phyloP scores from a whole-genome alignment of 2,888 invertebrate genomes.

The Mesoligia furuncula region DNA sequence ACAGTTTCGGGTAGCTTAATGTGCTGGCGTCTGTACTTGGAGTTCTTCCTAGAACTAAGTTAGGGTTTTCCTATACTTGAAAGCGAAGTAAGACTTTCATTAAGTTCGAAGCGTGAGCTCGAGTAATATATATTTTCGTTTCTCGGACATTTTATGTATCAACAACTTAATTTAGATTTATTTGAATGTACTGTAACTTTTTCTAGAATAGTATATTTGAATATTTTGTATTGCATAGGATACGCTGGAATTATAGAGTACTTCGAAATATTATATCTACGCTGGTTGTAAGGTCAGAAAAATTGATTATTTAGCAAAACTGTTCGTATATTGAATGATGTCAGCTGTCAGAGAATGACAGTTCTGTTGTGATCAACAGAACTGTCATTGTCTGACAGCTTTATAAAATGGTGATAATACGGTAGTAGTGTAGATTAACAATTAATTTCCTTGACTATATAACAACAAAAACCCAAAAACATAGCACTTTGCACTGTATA shows the following conservation, averaged over 20 bases:
- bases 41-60: conserved; percentile 31
- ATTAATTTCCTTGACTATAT: neutral
- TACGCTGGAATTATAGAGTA: neutral
- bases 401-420: neutral
- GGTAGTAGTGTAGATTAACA: neutral
- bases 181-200: conserved; percentile 4
- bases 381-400: neutral
- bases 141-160: conserved; percentile 14
- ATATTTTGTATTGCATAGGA: neutral
- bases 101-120: conserved; percentile 14
- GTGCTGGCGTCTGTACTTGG: too few species aligned
- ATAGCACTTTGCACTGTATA: too few species aligned
- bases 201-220: neutral
- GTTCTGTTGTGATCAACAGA: too few species aligned
- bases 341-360: too few species aligned
- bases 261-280: neutral
- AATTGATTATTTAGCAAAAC: neutral
- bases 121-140: conserved; percentile 30
- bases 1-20: too few species aligned
- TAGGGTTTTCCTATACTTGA: conserved; percentile 31
- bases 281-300: neutral
- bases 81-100: conserved; percentile 48
- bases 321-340: neutral
- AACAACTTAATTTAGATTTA: conserved; percentile 16
- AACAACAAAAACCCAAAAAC: too few species aligned